Evolutionary conservation across 2,113 vertebrate genomes (phyloP).

Genomic region (Chaenogobius annularis): DNA sequence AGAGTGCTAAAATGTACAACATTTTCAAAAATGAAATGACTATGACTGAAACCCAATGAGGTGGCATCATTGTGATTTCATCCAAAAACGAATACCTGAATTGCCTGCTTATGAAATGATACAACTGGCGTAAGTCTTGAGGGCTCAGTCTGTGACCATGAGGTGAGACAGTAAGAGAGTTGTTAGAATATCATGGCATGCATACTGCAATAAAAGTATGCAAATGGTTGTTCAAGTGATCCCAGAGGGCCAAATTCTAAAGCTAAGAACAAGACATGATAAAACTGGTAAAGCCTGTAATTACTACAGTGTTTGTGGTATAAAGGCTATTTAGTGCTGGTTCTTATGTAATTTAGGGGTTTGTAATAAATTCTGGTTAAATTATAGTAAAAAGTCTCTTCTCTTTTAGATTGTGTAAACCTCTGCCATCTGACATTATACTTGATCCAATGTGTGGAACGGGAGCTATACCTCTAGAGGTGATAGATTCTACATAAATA

Average conservation of each 20-base stretch:
- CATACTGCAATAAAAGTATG: not conserved
- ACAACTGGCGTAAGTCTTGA: too few species aligned
- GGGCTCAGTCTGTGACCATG: too few species aligned
- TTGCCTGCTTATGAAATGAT: too few species aligned
- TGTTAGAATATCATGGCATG: not conserved
- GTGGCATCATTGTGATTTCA: too few species aligned
- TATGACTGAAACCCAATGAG: too few species aligned
- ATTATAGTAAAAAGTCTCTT: slow-evolving; percentile 4
- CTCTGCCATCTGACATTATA: slow-evolving; percentile 87
- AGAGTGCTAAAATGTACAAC: too few species aligned
- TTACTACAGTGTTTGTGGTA: not conserved
- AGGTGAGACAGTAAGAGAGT: too few species aligned
- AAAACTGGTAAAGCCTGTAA: not conserved
- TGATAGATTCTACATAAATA: slow-evolving; percentile 51
- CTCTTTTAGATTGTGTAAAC: slow-evolving; percentile 87
- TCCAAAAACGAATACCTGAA: too few species aligned
- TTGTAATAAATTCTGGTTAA: not conserved
- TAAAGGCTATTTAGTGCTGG: not conserved
- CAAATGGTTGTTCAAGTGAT: too few species aligned
- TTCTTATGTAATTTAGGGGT: not conserved
- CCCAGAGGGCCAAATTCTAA: not conserved
- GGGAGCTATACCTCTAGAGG: slow-evolving; percentile 96
- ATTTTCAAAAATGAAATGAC: too few species aligned
- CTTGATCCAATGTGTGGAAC: slow-evolving; percentile 98
- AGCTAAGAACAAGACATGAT: not conserved